phyloP scores from a whole-genome alignment of 2,797 vertebrate genomes.

The Trachops cirrhosus region DNA sequence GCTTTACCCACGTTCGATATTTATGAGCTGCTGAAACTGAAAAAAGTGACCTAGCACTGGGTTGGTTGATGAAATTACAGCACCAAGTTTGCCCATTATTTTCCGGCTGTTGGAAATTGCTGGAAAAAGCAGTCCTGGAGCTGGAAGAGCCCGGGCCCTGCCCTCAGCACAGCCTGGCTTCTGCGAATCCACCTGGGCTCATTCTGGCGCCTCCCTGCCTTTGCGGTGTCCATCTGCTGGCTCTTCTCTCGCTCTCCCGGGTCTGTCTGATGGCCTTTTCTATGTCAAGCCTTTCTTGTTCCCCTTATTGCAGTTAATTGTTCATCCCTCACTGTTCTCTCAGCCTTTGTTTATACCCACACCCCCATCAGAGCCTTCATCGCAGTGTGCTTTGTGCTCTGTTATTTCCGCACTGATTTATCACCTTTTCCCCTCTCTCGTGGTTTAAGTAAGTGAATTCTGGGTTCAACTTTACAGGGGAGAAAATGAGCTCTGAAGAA shows the following conservation, averaged over 20 bases:
- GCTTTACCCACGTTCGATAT: slow-evolving; percentile 15
- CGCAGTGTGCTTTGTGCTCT: background rate
- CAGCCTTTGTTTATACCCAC: background rate
- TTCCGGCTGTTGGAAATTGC: background rate
- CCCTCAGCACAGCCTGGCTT: background rate
- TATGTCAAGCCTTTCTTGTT: background rate
- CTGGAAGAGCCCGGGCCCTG: background rate
- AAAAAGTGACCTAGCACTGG: background rate
- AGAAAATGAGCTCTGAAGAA: background rate
- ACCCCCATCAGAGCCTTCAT: background rate
- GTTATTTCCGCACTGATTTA: background rate
- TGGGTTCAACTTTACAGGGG: background rate
- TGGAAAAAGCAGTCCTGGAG: background rate
- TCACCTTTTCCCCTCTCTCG: background rate
- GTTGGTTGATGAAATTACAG: background rate
- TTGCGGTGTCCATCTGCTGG: background rate
- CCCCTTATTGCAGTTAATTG: background rate
- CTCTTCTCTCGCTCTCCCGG: background rate
- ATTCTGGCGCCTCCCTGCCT: background rate
- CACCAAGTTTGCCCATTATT: background rate
- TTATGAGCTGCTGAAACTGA: background rate
- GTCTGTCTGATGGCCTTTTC: background rate
- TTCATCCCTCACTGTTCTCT: background rate
- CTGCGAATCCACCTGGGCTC: background rate
- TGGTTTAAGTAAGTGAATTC: background rate